Percentiles rank a stretch among this genome's conserved stretches.
These are phyloP conservation scores for Oegoconia quadripuncta DNA, from an alignment of 2,888 invertebrate genomes.

Conservation along the genomic window DNA sequence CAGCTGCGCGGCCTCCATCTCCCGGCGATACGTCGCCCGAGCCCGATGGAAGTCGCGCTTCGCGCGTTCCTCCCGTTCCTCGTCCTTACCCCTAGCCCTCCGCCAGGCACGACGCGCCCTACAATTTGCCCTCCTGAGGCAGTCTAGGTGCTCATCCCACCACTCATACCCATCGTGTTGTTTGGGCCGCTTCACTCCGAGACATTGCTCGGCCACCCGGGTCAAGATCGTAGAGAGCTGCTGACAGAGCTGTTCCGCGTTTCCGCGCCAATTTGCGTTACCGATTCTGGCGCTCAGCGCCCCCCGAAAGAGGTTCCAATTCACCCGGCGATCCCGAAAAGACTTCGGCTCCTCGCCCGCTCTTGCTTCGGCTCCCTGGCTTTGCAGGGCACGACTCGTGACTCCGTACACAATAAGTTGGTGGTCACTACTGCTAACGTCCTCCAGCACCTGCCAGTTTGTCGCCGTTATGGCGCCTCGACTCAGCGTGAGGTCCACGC, in stretches of 20 bases:
- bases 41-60: not conserved
- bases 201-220: not conserved
- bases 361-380: no score
- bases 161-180: not conserved
- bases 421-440: not conserved
- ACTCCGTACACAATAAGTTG: not conserved
- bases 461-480: not conserved
- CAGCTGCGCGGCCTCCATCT: constrained; percentile 12
- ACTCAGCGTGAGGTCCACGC: not conserved
- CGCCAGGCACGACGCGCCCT: not conserved
- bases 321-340: no score
- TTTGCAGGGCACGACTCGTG: no score
- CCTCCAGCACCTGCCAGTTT: not conserved
- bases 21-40: constrained; percentile 5
- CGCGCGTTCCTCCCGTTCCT: no score
- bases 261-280: accelerated
- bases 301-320: not conserved
- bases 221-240: not conserved
- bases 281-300: not conserved
- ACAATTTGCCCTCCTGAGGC: not conserved
- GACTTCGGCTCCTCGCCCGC: no score
- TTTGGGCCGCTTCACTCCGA: not conserved
- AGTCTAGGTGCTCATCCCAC: not conserved
- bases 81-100: no score
- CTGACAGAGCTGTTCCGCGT: not conserved